These are phyloP conservation scores for Drosophila pachea DNA, from an alignment of 1,140 invertebrate genomes.

Conservation along the genomic window DNA sequence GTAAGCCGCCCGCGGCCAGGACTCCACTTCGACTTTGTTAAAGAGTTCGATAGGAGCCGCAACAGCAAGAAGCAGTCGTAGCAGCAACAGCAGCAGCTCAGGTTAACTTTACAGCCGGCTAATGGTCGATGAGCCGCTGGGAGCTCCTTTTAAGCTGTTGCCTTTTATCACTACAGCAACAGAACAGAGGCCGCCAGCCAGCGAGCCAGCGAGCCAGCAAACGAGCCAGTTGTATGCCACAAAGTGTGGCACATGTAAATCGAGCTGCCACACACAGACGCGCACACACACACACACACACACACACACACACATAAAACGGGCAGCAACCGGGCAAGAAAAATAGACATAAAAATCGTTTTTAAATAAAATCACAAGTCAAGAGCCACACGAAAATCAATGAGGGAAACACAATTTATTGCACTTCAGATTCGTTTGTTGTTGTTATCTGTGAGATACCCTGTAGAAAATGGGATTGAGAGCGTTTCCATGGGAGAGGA, in stretches of 20 bases:
- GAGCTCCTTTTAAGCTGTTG: constrained; percentile 39
- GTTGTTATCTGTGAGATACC: constrained; percentile 8
- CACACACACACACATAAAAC: neutral
- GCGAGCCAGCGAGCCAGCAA: constrained; percentile 1
- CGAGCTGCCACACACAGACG: constrained; percentile 23
- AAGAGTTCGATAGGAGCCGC: constrained; percentile 28
- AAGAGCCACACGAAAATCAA: constrained; percentile 48
- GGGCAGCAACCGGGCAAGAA: constrained; percentile 9
- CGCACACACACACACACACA: neutral
- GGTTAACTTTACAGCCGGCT: constrained; percentile 49
- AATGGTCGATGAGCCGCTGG: constrained; percentile 49
- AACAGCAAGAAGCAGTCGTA: neutral
- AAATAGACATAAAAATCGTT: constrained; percentile 48
- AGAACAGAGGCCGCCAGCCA: neutral
- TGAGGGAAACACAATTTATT: constrained; percentile 60
- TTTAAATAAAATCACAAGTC: constrained; percentile 63
- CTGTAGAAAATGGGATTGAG: constrained; percentile 8
- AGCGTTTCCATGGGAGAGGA: too few species aligned
- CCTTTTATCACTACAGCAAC: constrained; percentile 26
- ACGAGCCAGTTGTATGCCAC: constrained; percentile 17
- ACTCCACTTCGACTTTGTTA: constrained; percentile 12
- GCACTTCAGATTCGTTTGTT: constrained; percentile 34
- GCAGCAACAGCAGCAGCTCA: constrained; percentile 8
- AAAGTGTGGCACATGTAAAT: constrained; percentile 39
- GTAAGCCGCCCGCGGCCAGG: constrained; percentile 31